Percentiles rank a stretch among this genome's conserved stretches.
phyloP scores from a whole-genome alignment of 2,797 vertebrate genomes.

The Smutsia temminckii region DNA sequence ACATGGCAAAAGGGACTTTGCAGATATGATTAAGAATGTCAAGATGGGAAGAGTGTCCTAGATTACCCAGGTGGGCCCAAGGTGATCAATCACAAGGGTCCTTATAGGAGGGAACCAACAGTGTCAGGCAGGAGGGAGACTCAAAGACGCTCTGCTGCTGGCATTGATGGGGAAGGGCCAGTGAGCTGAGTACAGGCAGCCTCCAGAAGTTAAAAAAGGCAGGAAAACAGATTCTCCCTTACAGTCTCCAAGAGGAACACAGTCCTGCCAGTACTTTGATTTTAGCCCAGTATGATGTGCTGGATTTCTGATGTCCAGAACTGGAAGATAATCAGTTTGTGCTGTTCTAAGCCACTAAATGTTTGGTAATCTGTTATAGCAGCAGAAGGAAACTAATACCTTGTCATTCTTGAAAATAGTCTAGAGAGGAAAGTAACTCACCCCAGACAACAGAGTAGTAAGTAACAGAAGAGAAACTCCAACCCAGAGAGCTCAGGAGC shows the following conservation, averaged over 20 bases:
- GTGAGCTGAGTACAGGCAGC: neutral
- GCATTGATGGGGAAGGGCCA: neutral
- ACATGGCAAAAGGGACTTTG: neutral
- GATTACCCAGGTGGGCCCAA: neutral
- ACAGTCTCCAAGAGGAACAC: neutral
- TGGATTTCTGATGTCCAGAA: neutral
- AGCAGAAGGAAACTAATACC: neutral
- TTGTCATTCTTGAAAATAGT: neutral
- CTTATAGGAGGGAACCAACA: neutral
- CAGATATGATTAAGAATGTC: neutral
- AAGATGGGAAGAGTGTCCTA: neutral
- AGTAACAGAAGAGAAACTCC: neutral
- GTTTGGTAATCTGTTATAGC: neutral
- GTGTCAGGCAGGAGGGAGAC: neutral
- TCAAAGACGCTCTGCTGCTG: neutral
- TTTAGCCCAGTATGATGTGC: neutral
- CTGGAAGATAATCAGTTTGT: neutral
- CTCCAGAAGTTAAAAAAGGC: neutral
- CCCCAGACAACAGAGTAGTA: neutral
- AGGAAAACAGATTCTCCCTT: neutral
- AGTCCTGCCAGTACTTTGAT: neutral
- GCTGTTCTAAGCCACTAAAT: neutral
- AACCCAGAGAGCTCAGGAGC: neutral
- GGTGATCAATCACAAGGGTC: neutral
- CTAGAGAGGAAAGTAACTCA: neutral